phyloP scores from a whole-genome alignment of 2,113 vertebrate genomes.

The Spermophilus dauricus region DNA sequence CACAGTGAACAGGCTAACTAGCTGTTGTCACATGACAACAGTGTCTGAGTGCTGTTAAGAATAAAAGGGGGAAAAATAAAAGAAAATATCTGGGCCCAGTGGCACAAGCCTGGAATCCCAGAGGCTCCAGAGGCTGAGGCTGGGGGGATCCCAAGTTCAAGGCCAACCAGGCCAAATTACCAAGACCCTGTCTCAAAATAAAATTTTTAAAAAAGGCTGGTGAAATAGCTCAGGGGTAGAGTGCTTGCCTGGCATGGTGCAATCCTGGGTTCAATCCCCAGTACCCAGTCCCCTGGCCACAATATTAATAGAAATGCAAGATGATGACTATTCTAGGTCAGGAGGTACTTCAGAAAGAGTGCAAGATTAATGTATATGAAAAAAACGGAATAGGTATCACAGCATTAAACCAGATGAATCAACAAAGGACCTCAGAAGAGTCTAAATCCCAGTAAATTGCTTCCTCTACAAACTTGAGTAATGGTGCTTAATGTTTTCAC shows the following conservation, averaged over 20 bases:
- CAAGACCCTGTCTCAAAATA: background rate
- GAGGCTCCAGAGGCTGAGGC: no score
- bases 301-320: background rate
- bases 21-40: background rate
- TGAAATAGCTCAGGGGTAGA: background rate
- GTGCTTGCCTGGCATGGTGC: no score
- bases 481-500: background rate
- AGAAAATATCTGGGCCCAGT: no score
- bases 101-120: background rate
- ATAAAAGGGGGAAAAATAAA: background rate
- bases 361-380: background rate
- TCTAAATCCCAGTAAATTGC: conserved; percentile 1
- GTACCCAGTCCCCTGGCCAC: no score
- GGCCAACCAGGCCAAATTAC: background rate
- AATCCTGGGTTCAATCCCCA: background rate
- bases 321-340: background rate
- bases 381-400: background rate
- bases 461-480: background rate
- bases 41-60: background rate
- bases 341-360: conserved; percentile 3
- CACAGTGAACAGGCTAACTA: background rate
- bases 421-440: background rate
- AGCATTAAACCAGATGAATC: background rate
- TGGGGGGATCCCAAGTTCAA: background rate
- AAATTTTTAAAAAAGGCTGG: background rate